Evolutionary conservation across 2,888 invertebrate species (phyloP).

Genomic region (Villa cingulata): DNA sequence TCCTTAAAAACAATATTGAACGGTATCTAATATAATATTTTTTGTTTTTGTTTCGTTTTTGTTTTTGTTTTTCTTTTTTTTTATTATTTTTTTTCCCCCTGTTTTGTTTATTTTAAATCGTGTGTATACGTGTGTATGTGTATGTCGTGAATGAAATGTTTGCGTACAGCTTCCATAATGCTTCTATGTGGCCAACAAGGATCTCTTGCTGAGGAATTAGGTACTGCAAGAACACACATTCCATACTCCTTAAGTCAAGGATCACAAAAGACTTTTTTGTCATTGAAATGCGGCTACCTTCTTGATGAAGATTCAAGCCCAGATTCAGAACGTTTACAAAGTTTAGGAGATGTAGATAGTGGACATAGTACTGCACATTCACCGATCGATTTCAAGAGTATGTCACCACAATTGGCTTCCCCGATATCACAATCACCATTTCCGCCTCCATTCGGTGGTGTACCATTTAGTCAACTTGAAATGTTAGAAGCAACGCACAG

Average conservation of each 20-base stretch:
- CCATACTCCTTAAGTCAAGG: constrained; percentile 25
- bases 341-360: constrained; percentile 63
- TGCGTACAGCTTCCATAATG: constrained; percentile 46
- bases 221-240: constrained; percentile 3
- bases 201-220: constrained; percentile 35
- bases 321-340: constrained; percentile 70
- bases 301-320: constrained; percentile 74
- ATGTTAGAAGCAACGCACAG: constrained; percentile 89
- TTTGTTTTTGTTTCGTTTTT: too few species aligned
- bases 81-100: background rate
- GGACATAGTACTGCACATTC: constrained; percentile 87
- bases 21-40: background rate
- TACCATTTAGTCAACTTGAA: constrained; percentile 67
- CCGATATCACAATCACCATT: constrained; percentile 50
- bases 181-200: constrained; percentile 46
- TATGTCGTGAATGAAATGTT: too few species aligned
- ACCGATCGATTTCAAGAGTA: constrained; percentile 76
- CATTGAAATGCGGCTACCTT: constrained; percentile 60
- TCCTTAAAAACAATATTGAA: too few species aligned
- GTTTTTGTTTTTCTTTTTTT: constrained; percentile 20
- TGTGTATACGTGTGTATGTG: too few species aligned
- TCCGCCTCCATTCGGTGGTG: constrained; percentile 52
- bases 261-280: constrained; percentile 43
- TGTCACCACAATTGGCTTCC: constrained; percentile 55
- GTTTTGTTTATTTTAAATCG: too few species aligned